phyloP scores from a whole-genome alignment of 2,113 vertebrate species.

The Clarias batrachus region DNA sequence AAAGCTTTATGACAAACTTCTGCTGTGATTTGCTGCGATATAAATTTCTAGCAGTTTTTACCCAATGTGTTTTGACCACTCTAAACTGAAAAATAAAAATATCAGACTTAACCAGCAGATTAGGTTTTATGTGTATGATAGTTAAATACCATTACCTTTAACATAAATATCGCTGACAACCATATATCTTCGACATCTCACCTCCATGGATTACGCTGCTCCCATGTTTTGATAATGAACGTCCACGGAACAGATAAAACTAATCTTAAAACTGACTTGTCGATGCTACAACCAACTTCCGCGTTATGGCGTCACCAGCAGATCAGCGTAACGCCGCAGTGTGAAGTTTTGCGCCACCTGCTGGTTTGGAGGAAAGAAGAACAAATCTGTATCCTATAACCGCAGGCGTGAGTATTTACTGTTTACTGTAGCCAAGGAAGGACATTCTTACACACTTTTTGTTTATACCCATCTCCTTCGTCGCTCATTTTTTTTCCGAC shows the following conservation, averaged over 20 bases:
- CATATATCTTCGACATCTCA: not conserved
- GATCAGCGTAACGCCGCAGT: not conserved
- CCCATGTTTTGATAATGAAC: not conserved
- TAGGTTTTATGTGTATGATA: not conserved
- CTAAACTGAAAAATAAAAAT: not conserved
- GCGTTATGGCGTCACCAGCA: not conserved
- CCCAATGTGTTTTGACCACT: not conserved
- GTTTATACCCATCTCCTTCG: not conserved
- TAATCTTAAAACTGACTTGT: not conserved
- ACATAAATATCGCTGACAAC: not conserved
- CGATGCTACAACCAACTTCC: not conserved
- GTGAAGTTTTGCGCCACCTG: not conserved
- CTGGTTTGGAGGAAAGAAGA: constrained; percentile 1
- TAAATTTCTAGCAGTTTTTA: not conserved
- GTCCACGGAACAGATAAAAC: not conserved
- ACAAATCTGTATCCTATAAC: not conserved
- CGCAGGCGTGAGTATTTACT: not conserved
- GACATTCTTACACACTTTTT: not conserved
- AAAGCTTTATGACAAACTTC: not conserved
- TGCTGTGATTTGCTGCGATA: not conserved
- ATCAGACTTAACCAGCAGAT: not conserved
- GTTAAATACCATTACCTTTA: constrained; percentile 11
- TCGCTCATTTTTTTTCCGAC: not conserved
- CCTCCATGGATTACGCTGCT: not conserved
- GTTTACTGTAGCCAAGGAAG: not conserved